Percentiles rank a stretch among this genome's conserved stretches.
phyloP scores from a whole-genome alignment of 30 jellyfish, hydroid and myxozoan genomes.

The Aurelia sp. region DNA sequence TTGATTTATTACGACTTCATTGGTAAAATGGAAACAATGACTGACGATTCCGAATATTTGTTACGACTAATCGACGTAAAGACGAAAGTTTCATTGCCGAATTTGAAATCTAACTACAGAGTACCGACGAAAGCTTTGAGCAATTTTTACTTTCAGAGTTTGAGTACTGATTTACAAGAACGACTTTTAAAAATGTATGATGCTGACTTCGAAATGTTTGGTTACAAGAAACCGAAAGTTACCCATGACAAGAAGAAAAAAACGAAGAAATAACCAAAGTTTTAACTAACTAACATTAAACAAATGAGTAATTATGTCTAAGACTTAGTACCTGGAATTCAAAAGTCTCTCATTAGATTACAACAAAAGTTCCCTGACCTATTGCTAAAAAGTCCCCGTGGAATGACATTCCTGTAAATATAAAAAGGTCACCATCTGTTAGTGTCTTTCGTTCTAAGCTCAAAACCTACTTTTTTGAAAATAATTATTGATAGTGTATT shows the following conservation, averaged over 20 bases:
- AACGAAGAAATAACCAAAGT: neutral
- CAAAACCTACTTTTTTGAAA: no score
- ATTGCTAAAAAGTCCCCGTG: neutral
- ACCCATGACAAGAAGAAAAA: conserved; percentile 13
- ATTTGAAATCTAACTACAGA: conserved; percentile 57
- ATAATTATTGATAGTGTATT: no score
- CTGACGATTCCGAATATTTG: conserved; percentile 88
- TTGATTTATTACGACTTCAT: conserved; percentile 89
- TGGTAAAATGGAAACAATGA: conserved; percentile 92
- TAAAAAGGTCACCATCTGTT: no score
- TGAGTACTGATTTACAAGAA: conserved; percentile 61
- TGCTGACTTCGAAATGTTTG: conserved; percentile 88
- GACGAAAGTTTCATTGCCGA: conserved; percentile 83
- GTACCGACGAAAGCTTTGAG: conserved; percentile 79
- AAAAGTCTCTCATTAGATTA: no score
- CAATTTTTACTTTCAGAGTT: conserved; percentile 56
- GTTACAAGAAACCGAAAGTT: conserved; percentile 73
- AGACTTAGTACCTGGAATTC: no score
- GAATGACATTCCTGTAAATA: no score
- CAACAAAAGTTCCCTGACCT: neutral
- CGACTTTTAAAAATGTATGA: conserved; percentile 61
- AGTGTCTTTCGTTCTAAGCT: no score
- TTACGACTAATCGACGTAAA: conserved; percentile 83
- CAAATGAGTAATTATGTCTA: no score
- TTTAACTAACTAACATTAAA: neutral